Evolutionary conservation across 2,113 vertebrate species (phyloP), one percentile per base, ranked within the genome.

Genomic region (Nettapus auritus): DNA sequence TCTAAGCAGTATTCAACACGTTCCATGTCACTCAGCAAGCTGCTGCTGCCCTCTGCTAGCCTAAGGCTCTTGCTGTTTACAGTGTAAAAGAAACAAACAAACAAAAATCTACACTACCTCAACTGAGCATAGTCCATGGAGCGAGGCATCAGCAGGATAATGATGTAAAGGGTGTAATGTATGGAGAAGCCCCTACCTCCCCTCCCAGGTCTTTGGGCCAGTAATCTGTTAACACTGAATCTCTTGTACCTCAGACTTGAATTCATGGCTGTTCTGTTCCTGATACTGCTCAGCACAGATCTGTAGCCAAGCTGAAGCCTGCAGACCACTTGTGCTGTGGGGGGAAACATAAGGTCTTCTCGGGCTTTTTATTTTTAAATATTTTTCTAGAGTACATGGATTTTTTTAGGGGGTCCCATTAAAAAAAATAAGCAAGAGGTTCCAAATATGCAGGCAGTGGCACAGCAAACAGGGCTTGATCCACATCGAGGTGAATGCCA

Each of bases 101-200:
- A 50, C 25, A 66, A 66, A 68, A 94, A 33, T 18, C 59, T 71
- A n/a, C 36, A 9, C 83, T 25, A 31, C 38, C 36, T 89, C 74
- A 70, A 44, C 62, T 48, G 60, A 84, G 83, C 62, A 73, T 0
- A 81, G 64, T 28, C 74, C 70, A 91, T 55, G 70, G 74, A 88
- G 83, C 4, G 2, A 90, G 69, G 53, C 40, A 92, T 79, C 86
- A 95, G 86, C 93, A 94, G 90, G 68, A 96, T 62, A 88, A 93
- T 67, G 90, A 93, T 69, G 93, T 78, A 82, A 29, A 44, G 40
- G 74, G 62, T 57, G 44, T 13, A 84, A 94, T 73, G 93, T 67
- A 86, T 89, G 68, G 46, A 86, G 82, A 76, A 94, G 79, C n/a
- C 56, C 78, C 77, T 48, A 48, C 46, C 20, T 48, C 38, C 52